Evolutionary conservation across 2,888 invertebrate species (phyloP).

Genomic region (Drosophila meridiana): DNA sequence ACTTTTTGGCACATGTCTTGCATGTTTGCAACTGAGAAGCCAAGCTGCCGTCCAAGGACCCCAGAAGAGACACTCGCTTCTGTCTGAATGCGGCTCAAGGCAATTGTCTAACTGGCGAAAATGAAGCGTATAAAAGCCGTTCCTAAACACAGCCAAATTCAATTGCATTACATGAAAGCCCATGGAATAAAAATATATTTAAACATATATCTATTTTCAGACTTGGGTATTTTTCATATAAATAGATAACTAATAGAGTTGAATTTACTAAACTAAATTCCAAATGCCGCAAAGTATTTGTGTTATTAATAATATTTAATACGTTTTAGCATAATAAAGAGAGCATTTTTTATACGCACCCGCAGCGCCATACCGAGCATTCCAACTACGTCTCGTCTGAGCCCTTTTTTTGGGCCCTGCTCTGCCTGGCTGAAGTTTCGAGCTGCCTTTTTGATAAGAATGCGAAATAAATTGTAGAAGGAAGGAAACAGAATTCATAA

Average conservation of each 20-base stretch:
- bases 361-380: slow-evolving; percentile 31
- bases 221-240: neutral
- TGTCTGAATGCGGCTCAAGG: slow-evolving; percentile 48
- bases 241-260: neutral
- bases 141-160: slow-evolving; percentile 33
- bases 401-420: slow-evolving; percentile 27
- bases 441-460: slow-evolving; percentile 63
- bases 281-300: neutral
- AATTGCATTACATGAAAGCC: slow-evolving; percentile 24
- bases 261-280: neutral
- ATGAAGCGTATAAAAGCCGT: slow-evolving; percentile 40
- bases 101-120: slow-evolving; percentile 58
- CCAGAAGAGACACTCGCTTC: slow-evolving; percentile 38
- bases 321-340: slow-evolving; percentile 65
- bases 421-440: slow-evolving; percentile 46
- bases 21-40: slow-evolving; percentile 62
- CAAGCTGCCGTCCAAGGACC: slow-evolving; percentile 45
- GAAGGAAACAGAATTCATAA: slow-evolving; percentile 63
- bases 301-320: slow-evolving; percentile 42
- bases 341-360: slow-evolving; percentile 38
- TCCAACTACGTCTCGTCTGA: slow-evolving; percentile 51
- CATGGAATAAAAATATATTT: neutral
- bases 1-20: slow-evolving; percentile 80
- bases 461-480: slow-evolving; percentile 60
- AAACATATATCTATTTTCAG: neutral